Evolutionary conservation across 2,888 invertebrate genomes (phyloP).

Genomic region (Agonopterix alstromeriana): DNA sequence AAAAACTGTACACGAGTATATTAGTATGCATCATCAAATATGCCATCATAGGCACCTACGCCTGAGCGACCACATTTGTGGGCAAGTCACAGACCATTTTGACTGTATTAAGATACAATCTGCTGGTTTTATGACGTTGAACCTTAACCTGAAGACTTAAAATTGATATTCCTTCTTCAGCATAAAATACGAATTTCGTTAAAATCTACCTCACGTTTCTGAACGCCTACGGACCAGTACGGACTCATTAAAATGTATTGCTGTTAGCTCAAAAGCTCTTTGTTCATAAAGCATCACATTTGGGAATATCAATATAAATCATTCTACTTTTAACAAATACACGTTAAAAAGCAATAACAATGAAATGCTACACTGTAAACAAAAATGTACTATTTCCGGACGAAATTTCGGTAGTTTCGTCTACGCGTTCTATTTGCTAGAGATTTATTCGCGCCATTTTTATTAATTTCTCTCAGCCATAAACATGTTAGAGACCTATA

Average conservation of each 20-base stretch:
- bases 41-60: conserved; percentile 1
- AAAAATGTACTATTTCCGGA: conserved; percentile 1
- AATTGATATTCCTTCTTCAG: neutral
- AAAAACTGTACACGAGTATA: no score
- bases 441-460: neutral
- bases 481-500: neutral
- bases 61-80: neutral
- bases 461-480: neutral
- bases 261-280: conserved; percentile 14
- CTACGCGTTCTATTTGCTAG: neutral
- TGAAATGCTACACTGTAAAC: neutral
- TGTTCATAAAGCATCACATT: conserved; percentile 8
- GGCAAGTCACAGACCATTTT: neutral
- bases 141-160: neutral
- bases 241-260: conserved; percentile 19
- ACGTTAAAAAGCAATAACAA: neutral
- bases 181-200: conserved; percentile 8
- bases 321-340: neutral
- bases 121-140: neutral
- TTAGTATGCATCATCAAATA: neutral
- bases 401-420: conserved; percentile 1
- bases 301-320: conserved; percentile 1
- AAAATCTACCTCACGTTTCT: conserved; percentile 10
- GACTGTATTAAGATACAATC: neutral
- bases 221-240: conserved; percentile 17